phyloP scores from a whole-genome alignment of 1,140 invertebrate species.

The Hyposmocoma kahamanoa region DNA sequence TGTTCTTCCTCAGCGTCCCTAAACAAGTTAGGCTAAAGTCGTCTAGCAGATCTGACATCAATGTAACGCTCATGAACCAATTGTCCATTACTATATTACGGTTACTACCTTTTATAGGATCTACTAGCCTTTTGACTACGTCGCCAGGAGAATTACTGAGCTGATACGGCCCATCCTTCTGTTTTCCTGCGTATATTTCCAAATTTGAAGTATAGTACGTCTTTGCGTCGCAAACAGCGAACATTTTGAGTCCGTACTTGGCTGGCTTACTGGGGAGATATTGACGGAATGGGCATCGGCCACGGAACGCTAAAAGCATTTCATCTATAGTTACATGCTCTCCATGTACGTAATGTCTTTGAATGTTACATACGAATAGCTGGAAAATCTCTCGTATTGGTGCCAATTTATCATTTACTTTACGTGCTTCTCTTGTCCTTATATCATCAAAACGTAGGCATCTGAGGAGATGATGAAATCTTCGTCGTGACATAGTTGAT shows the following conservation, averaged over 20 bases:
- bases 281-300: constrained; percentile 38
- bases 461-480: constrained; percentile 6
- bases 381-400: constrained; percentile 4
- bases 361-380: constrained; percentile 5
- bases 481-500: constrained; percentile 3
- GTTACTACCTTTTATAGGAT: constrained; percentile 24
- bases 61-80: constrained; percentile 33
- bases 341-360: constrained; percentile 13
- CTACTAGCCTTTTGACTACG: constrained; percentile 21
- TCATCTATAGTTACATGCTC: constrained; percentile 36
- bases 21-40: constrained; percentile 24
- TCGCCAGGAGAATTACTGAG: constrained; percentile 22
- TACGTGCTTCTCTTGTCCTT: neutral
- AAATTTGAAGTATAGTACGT: constrained; percentile 35
- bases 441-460: constrained; percentile 14
- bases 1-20: constrained; percentile 35
- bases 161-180: constrained; percentile 31
- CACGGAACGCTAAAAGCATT: constrained; percentile 35
- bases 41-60: constrained; percentile 16
- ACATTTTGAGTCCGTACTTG: constrained; percentile 63
- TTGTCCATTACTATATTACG: constrained; percentile 43
- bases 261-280: constrained; percentile 58
- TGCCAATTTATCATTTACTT: neutral
- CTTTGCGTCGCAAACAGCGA: constrained; percentile 28
- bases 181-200: constrained; percentile 41